Evolutionary conservation across 2,888 invertebrate species (phyloP), one percentile per base, ranked within the genome.

Genomic region (Nezara viridula): DNA sequence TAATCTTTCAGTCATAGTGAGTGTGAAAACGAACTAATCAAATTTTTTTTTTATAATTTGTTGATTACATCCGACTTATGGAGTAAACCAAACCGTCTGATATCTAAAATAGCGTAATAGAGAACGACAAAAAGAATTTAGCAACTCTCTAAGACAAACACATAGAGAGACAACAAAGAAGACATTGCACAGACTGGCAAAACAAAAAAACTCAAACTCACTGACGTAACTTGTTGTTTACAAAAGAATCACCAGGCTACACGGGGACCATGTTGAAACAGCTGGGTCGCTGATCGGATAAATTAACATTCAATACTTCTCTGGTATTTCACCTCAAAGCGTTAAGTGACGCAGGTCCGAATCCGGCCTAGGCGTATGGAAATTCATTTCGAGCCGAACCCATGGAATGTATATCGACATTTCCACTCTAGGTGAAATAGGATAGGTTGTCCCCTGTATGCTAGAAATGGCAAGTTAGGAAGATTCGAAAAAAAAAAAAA

Each of bases 101-200:
- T 37, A 37, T 37, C 4, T 27, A 16, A 73, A 32, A 37, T 21
- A 73, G 66, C 21, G 1, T 37, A 32, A 19, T 7, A 9, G 37
- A 73, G 21, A 37, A 27, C 12, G 21, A 27, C 0, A 32, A 27
- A 60, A 60, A 16, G 16, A 73, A 73, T 19, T 37, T 73, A 9
- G 7, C 66, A 32, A 19, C 21, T 60, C 27, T 27, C 12, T 3
- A 60, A 73, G 14, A 37, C 32, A 37, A 37, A 73, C 27, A 73
- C 7, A n/a, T n/a, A 73, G 27, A 73, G 4, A 73, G 37, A 32
- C 32, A 73, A 73, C 32, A 21, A 37, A 73, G 66, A 37, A 73
- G 66, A 73, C 37, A 73, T 73, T 73, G 66, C 66, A 73, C 66
- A 73, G 66, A 37, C 37, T 73, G 37, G 16, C 32, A 37, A 73